Evolutionary conservation across 2,113 vertebrate species (phyloP).

Genomic region (Asarcornis scutulata): DNA sequence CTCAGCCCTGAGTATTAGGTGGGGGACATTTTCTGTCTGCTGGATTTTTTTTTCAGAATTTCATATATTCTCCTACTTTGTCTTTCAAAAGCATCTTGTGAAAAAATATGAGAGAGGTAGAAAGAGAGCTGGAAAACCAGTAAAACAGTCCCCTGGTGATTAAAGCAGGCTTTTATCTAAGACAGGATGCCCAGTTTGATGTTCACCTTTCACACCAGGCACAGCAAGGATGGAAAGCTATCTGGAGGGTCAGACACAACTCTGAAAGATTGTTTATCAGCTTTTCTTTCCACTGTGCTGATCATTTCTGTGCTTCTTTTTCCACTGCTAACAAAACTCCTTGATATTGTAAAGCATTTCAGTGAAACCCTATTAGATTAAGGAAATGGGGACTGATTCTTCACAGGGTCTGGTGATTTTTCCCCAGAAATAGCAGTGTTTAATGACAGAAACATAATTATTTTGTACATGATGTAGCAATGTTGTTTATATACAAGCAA

Average conservation of each 20-base stretch:
- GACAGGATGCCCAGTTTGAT: neutral
- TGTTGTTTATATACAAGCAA: neutral
- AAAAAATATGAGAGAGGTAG: neutral
- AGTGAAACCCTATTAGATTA: neutral
- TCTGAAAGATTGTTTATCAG: neutral
- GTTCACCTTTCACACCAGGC: neutral
- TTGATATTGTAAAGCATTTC: neutral
- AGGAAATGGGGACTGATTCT: neutral
- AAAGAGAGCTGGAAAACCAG: neutral
- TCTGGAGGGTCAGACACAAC: fast-evolving
- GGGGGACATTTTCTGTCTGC: neutral
- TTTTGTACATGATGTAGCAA: neutral
- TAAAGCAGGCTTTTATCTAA: neutral
- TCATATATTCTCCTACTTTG: neutral
- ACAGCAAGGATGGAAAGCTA: neutral
- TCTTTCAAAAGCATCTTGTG: neutral
- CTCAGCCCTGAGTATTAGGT: neutral
- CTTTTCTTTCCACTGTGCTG: neutral
- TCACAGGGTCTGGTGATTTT: neutral
- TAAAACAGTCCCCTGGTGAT: neutral
- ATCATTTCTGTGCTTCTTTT: neutral
- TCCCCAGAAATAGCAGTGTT: neutral
- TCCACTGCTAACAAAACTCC: neutral
- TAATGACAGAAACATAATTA: neutral
- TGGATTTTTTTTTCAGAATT: neutral